Evolutionary conservation across 2,113 vertebrate genomes (phyloP).

Genomic region (Elephas maximus): DNA sequence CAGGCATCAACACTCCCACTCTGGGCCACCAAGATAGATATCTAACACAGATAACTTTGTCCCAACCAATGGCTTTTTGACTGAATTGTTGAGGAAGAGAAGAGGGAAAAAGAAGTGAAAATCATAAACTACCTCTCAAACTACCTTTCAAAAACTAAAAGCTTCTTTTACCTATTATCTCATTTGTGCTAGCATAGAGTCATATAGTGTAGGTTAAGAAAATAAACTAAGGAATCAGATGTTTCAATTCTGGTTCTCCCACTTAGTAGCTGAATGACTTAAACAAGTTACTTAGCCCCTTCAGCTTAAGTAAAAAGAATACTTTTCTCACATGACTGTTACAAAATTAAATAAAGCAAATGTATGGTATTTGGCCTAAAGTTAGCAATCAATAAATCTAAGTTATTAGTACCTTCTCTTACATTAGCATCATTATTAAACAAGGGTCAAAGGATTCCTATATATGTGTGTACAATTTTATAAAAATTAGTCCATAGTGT

Average conservation of each 20-base stretch:
- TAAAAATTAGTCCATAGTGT: background rate
- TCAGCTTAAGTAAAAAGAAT: background rate
- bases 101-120: background rate
- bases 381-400: background rate
- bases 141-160: constrained; percentile 60
- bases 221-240: constrained; percentile 41
- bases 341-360: constrained; percentile 53
- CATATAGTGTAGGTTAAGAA: background rate
- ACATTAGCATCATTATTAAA: constrained; percentile 46
- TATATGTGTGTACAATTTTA: background rate
- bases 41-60: background rate
- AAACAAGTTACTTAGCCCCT: background rate
- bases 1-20: background rate
- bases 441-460: background rate
- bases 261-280: constrained; percentile 21
- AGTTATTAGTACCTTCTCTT: constrained; percentile 20
- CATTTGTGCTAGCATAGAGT: background rate
- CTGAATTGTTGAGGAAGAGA: background rate
- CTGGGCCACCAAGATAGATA: background rate
- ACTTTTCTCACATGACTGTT: background rate
- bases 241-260: constrained; percentile 35
- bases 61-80: background rate
- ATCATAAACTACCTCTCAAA: background rate
- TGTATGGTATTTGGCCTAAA: background rate
- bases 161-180: constrained; percentile 3